A percentile compares a stretch with the other conserved stretches of the same genome.
Conservation (phyloP, 2,888 invertebrate species). For the Myopa tessellatipennis region DNA sequence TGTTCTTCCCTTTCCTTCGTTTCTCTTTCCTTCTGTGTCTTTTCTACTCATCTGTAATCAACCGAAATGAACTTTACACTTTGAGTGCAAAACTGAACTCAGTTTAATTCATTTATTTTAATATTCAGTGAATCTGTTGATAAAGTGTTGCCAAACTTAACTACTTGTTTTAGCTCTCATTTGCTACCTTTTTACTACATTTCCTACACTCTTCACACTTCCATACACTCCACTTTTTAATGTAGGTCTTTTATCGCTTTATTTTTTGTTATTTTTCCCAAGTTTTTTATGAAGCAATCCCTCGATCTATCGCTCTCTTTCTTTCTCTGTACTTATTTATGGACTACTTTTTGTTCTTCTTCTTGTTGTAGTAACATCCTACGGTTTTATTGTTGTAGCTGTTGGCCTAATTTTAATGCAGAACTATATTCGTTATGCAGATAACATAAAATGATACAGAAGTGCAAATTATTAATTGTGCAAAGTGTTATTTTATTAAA, state of each 20-base stretch:
- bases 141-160: not conserved
- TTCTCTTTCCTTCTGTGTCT: not conserved
- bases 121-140: slow-evolving; percentile 22
- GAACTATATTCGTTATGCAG: slow-evolving; percentile 3
- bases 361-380: not conserved
- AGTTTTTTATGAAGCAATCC: not conserved
- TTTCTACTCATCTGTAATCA: not conserved
- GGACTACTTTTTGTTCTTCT: not conserved
- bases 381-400: not conserved
- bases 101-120: slow-evolving; percentile 23
- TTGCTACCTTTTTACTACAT: not conserved
- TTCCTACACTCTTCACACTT: not conserved
- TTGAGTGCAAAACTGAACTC: slow-evolving; percentile 4
- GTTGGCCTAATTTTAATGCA: slow-evolving; percentile 8
- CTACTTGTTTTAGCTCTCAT: not conserved
- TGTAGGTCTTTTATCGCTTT: not conserved
- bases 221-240: too few species aligned
- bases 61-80: slow-evolving; percentile 20
- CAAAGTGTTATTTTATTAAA: slow-evolving; percentile 33
- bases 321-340: not conserved
- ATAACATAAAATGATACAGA: slow-evolving; percentile 27
- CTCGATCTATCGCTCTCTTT: not conserved
- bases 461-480: slow-evolving; percentile 32
- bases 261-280: not conserved
- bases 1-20: not conserved